Evolutionary conservation across 2,888 invertebrate species (phyloP).

Genomic region (Acheta domesticus): DNA sequence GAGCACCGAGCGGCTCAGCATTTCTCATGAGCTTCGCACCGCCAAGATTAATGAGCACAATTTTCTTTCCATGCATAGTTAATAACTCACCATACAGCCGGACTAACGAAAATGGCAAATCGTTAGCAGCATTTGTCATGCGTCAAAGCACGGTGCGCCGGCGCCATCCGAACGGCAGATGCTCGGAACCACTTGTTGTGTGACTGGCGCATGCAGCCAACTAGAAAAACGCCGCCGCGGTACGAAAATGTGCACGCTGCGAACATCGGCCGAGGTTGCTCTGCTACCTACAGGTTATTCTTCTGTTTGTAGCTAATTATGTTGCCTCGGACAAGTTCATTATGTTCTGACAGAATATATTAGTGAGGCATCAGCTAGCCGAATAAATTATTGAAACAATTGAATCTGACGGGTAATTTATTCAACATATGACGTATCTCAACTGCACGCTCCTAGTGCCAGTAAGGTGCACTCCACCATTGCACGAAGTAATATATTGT

Average conservation of each 20-base stretch:
- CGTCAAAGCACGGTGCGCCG: neutral
- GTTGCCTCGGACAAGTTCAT: neutral
- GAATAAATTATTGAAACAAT: constrained; percentile 18
- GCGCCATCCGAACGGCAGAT: neutral
- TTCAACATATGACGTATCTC: neutral
- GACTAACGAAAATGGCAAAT: constrained; percentile 18
- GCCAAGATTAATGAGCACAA: constrained; percentile 18
- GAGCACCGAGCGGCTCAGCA: neutral
- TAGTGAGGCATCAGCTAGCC: neutral
- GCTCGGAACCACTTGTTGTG: constrained; percentile 3
- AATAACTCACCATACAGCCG: constrained; percentile 1
- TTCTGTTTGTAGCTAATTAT: neutral
- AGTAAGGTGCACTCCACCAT: no score
- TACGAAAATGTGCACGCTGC: no score
- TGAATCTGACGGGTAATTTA: neutral
- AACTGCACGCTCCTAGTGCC: neutral
- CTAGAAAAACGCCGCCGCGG: no score
- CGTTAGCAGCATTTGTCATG: constrained; percentile 7
- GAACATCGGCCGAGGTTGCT: no score
- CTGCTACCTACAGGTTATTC: no score
- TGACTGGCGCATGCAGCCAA: no score
- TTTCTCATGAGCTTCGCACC: constrained; percentile 10
- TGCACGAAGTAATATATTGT: no score
- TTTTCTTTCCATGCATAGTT: constrained; percentile 18
- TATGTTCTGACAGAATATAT: neutral